Evolutionary conservation across 2,113 vertebrate species (phyloP).

Genomic region (Dermatemys mawii): DNA sequence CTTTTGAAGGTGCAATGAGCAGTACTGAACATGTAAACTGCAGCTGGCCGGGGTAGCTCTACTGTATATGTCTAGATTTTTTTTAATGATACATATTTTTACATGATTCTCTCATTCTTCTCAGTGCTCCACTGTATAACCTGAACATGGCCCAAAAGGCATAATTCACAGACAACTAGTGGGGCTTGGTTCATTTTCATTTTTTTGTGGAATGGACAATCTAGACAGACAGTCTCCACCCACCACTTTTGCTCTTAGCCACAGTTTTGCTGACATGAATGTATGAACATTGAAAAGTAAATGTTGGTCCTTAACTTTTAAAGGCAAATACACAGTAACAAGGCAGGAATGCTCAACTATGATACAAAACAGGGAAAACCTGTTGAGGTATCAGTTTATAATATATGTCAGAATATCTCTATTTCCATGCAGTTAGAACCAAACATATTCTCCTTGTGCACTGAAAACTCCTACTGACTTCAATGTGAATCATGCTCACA

Average conservation of each 20-base stretch:
- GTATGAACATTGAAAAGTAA: not conserved
- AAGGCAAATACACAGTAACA: constrained; percentile 7
- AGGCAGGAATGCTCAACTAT: not conserved
- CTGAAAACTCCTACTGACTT: not conserved
- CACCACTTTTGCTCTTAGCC: not conserved
- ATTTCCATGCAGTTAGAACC: not conserved
- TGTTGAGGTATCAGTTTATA: not conserved
- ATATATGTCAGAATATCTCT: not conserved
- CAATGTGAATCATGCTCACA: not conserved
- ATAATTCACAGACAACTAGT: accelerated
- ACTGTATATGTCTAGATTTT: not conserved
- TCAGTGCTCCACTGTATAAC: not conserved
- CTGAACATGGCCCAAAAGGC: not conserved
- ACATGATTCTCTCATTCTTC: not conserved
- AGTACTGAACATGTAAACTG: not conserved
- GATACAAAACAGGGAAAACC: not conserved
- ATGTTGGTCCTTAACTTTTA: not conserved
- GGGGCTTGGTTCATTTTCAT: not conserved
- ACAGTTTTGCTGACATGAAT: not conserved
- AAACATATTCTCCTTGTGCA: not conserved
- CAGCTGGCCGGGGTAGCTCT: not conserved
- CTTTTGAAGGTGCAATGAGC: not conserved
- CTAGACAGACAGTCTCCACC: not conserved
- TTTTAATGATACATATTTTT: not conserved
- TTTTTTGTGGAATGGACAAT: not conserved